These are phyloP conservation scores for Panzeria rudis DNA, from an alignment of 2,888 invertebrate species.

Conservation along the genomic window DNA sequence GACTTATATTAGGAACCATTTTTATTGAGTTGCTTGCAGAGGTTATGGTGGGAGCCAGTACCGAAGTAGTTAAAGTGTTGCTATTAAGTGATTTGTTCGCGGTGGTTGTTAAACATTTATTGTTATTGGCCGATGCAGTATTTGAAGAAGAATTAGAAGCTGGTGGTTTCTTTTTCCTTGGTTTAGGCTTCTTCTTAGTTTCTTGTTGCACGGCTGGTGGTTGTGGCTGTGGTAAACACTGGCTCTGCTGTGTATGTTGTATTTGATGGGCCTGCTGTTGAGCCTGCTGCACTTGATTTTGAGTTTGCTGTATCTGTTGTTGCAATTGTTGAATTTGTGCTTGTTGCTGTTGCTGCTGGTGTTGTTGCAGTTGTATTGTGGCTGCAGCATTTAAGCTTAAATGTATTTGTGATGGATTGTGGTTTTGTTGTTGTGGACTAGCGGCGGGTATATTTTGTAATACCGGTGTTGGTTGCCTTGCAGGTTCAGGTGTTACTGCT, in stretches of 20 bases:
- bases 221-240: slow-evolving; percentile 77
- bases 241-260: slow-evolving; percentile 66
- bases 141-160: slow-evolving; percentile 60
- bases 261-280: slow-evolving; percentile 60
- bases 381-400: slow-evolving; percentile 74
- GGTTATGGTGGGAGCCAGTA: slow-evolving; percentile 65
- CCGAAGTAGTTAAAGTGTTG: slow-evolving; percentile 57
- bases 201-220: slow-evolving; percentile 76
- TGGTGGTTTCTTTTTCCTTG: slow-evolving; percentile 78
- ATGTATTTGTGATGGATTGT: slow-evolving; percentile 75
- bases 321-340: slow-evolving; percentile 75
- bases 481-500: slow-evolving; percentile 81
- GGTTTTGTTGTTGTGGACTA: slow-evolving; percentile 72
- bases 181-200: slow-evolving; percentile 78
- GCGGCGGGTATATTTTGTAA: slow-evolving; percentile 72
- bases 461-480: slow-evolving; percentile 80
- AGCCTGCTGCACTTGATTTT: slow-evolving; percentile 69
- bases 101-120: slow-evolving; percentile 61
- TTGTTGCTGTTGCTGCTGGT: slow-evolving; percentile 78
- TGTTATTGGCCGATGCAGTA: slow-evolving; percentile 57
- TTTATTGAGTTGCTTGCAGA: slow-evolving; percentile 56
- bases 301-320: slow-evolving; percentile 70
- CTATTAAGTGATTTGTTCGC: slow-evolving; percentile 58
- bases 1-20: slow-evolving; percentile 70
- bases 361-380: slow-evolving; percentile 79